These are phyloP conservation scores for Megatriorchis doriae DNA, from an alignment of 2,113 vertebrate genomes.

Conservation along the genomic window DNA sequence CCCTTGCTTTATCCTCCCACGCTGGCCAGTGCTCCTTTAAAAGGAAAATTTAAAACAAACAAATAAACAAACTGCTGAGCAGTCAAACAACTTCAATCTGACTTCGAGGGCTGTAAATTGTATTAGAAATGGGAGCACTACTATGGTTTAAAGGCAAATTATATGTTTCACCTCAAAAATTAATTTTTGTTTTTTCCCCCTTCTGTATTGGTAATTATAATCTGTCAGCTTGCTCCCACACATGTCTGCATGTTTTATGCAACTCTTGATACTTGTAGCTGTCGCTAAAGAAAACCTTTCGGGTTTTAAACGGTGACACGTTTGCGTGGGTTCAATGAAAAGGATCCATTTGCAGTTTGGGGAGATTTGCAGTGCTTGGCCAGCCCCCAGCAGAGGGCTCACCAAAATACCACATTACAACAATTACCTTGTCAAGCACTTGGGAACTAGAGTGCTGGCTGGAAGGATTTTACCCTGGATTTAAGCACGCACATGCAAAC, in stretches of 20 bases:
- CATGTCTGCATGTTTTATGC: neutral
- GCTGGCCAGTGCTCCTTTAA: neutral
- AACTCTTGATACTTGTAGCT: slow-evolving; percentile 21
- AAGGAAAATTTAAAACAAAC: neutral
- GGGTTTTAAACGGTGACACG: slow-evolving; percentile 11
- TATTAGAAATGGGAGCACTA: slow-evolving; percentile 30
- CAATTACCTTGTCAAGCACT: slow-evolving; percentile 49
- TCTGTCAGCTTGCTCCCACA: slow-evolving; percentile 42
- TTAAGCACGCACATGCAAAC: neutral
- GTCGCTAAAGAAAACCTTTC: slow-evolving; percentile 14
- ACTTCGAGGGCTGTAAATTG: slow-evolving; percentile 37
- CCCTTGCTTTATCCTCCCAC: neutral
- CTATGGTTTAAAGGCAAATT: slow-evolving; percentile 65
- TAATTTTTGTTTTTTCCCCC: slow-evolving; percentile 30
- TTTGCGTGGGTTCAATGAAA: slow-evolving; percentile 31
- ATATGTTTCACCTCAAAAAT: slow-evolving; percentile 65
- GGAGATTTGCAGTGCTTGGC: slow-evolving; percentile 32
- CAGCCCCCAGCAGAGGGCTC: slow-evolving; percentile 40
- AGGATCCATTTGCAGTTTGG: slow-evolving; percentile 40
- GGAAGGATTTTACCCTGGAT: slow-evolving; percentile 20
- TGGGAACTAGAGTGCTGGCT: neutral
- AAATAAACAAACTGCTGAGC: neutral
- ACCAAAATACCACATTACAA: slow-evolving; percentile 52
- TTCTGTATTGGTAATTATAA: slow-evolving; percentile 63
- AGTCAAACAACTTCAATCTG: neutral